Percentiles rank a stretch among this genome's conserved stretches.
These are phyloP conservation scores for Drosophila nigricruria DNA, from an alignment of 2,888 invertebrate species.

Conservation along the genomic window DNA sequence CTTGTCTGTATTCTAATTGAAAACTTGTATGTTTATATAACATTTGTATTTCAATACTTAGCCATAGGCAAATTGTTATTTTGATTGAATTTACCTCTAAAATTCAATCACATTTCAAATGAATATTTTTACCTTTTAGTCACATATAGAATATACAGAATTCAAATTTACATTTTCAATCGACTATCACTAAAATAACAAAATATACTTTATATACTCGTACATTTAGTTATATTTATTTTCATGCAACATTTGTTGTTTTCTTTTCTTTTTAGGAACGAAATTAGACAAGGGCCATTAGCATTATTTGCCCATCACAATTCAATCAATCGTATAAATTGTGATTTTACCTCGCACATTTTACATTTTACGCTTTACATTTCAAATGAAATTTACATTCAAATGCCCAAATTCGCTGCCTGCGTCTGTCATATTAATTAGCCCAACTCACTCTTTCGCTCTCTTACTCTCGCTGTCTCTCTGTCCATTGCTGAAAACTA, in stretches of 20 bases:
- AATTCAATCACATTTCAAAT: conserved; percentile 1
- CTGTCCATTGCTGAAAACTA: conserved; percentile 65
- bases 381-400: conserved; percentile 32
- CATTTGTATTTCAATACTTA: background rate
- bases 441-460: conserved; percentile 19
- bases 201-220: background rate
- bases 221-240: background rate
- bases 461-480: background rate
- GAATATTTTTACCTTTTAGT: background rate
- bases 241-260: background rate
- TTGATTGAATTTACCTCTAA: conserved; percentile 3
- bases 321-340: conserved; percentile 31
- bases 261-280: conserved; percentile 3
- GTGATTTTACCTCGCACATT: conserved; percentile 28
- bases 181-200: background rate
- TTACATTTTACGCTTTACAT: conserved; percentile 14
- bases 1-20: background rate
- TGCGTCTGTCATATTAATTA: conserved; percentile 78
- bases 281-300: conserved; percentile 24
- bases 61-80: conserved; percentile 2
- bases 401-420: conserved; percentile 47
- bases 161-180: background rate
- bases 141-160: background rate
- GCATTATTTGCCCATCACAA: conserved; percentile 25
- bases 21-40: background rate